Conservation (phyloP, 2,888 invertebrate species). For the Unio delphinus region DNA sequence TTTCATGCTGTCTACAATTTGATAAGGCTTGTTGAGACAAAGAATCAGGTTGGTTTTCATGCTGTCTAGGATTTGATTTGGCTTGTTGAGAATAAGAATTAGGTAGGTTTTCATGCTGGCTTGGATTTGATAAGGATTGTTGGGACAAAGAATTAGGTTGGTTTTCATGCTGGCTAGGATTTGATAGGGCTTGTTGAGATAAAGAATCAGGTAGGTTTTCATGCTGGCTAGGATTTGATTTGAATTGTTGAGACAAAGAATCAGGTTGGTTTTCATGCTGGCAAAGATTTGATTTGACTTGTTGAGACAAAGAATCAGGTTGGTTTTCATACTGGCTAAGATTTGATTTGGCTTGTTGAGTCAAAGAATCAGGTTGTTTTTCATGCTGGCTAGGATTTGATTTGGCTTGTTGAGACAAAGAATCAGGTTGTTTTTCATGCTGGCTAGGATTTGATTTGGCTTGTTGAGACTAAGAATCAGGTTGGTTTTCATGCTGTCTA, state of each 20-base stretch:
- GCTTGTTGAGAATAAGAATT: background rate
- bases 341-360: slow-evolving; percentile 2
- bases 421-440: too few species aligned
- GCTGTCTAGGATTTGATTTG: background rate
- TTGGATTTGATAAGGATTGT: slow-evolving; percentile 2
- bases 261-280: too few species aligned
- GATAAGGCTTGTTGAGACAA: background rate
- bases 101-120: too few species aligned
- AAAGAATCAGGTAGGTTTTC: too few species aligned
- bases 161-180: background rate
- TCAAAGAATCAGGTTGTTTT: too few species aligned
- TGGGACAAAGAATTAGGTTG: background rate
- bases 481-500: too few species aligned
- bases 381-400: background rate
- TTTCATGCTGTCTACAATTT: background rate
- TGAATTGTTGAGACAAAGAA: background rate
- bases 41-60: too few species aligned
- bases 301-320: background rate
- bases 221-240: too few species aligned
- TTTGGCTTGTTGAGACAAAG: background rate
- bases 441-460: background rate
- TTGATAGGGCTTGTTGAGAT: background rate
- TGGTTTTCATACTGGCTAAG: background rate
- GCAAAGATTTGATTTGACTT: background rate
- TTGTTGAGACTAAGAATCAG: background rate